Evolutionary conservation across 2,888 invertebrate genomes (phyloP), one percentile per base, ranked within the genome.

Genomic region (Chymomyza procnemis): DNA sequence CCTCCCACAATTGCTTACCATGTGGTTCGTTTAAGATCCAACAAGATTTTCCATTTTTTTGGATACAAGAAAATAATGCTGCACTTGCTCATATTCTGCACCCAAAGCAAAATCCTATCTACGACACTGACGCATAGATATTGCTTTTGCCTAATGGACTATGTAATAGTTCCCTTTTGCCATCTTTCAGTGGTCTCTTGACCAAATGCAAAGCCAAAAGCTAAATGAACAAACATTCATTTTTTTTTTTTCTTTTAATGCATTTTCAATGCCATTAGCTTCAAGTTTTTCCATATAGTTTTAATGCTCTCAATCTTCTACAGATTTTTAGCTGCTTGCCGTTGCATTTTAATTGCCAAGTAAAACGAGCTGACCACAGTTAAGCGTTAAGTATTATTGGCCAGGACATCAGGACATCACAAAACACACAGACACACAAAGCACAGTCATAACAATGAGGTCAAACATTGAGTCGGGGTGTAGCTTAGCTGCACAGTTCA

Each of bases 381-480:
- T 67, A 74, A 54, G 69, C 60, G 67, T 80, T 80, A 80, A 80
- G 84, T 80, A 84, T 80, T 80, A 80, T 80, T 78, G 68, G 76
- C 80, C 71, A 71, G 56, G n/a, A 22, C 26, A 26, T 2, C 22
- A 22, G 22, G 22, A 22, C 22, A 22, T 0, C 26, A 26, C 26
- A 26, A 4, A 72, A 4, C 26, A 26, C 26, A 26, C 26, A 72
- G 6, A 76, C 69, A 70, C 67, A 73, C 57, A 66, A 54, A 64
- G 57, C 61, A 30, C 48, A 60, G 47, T 30, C 57, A 56, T 47
- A 48, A 48, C 58, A 63, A 21, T 19, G 34, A 41, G 34, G 34
- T 41, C 34, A 41, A 12, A 12, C 34, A 41, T 14, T 41, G n/a
- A 14, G 19, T 6, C 19, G 4, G 34, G 12, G 34, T 21, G 21